Conservation (phyloP, 2,888 invertebrate genomes). For the Drosophila ustulata region DNA sequence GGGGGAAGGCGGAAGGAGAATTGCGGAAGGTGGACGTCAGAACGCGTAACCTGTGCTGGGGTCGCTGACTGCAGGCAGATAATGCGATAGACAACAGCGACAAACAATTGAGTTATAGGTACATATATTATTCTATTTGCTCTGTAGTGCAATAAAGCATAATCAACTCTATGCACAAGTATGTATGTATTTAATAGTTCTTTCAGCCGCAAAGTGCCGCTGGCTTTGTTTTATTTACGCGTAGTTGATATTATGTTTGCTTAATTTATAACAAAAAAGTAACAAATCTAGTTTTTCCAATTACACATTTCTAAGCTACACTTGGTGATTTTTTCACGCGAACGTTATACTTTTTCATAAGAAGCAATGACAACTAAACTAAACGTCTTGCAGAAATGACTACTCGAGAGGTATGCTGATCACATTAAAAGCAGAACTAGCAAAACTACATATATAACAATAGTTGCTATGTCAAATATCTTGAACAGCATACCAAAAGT, state of each 20-base stretch:
- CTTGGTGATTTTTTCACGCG: not conserved
- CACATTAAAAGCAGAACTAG: not conserved
- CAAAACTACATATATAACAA: not conserved
- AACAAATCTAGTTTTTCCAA: not conserved
- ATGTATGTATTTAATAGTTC: constrained; percentile 18
- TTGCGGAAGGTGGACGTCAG: not conserved
- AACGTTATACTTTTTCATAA: not conserved
- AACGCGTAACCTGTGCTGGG: constrained; percentile 37
- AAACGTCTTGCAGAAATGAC: not conserved
- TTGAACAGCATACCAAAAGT: no score
- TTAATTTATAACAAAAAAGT: not conserved
- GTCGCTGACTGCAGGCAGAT: constrained; percentile 44
- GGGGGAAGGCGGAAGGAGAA: not conserved
- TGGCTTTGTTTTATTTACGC: not conserved
- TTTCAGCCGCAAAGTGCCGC: not conserved
- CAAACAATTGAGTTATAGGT: constrained; percentile 12
- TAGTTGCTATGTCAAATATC: not conserved
- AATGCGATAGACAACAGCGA: constrained; percentile 35
- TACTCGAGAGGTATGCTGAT: not conserved
- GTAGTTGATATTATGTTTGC: not conserved
- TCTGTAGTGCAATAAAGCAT: constrained; percentile 13
- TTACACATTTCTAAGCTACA: constrained; percentile 2
- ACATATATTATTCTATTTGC: constrained; percentile 1
- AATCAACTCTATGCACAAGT: not conserved
- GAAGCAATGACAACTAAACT: not conserved